Evolutionary conservation across 1,140 invertebrate species (phyloP).

Genomic region (Nylanderia fulva): DNA sequence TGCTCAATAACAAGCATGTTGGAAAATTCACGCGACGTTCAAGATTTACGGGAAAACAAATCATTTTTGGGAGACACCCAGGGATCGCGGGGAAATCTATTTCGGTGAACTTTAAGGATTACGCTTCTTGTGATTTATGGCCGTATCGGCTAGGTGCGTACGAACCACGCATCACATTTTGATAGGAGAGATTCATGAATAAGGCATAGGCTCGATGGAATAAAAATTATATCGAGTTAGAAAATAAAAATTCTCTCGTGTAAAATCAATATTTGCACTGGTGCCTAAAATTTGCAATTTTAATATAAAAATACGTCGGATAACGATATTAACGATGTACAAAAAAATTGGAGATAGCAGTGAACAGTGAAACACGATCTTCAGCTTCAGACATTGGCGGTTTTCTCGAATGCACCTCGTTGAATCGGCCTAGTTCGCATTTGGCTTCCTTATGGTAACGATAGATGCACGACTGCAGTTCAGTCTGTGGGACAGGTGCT

Average conservation of each 20-base stretch:
- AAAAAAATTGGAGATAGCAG: slow-evolving; percentile 29
- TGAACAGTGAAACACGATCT: slow-evolving; percentile 51
- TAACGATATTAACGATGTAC: too few relatives aligned
- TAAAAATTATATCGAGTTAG: slow-evolving; percentile 28
- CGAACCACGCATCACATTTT: slow-evolving; percentile 36
- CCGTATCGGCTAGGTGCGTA: slow-evolving; percentile 35
- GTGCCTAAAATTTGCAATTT: not conserved
- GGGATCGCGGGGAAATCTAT: slow-evolving; percentile 53
- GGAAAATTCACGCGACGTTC: slow-evolving; percentile 54
- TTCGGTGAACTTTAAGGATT: slow-evolving; percentile 51
- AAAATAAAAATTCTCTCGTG: not conserved
- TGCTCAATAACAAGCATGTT: slow-evolving; percentile 41
- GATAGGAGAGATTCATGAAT: slow-evolving; percentile 37
- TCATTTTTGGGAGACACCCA: slow-evolving; percentile 53
- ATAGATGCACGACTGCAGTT: slow-evolving; percentile 58
- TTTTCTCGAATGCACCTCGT: slow-evolving; percentile 56
- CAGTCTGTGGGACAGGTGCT: slow-evolving; percentile 43
- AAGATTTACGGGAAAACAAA: slow-evolving; percentile 68
- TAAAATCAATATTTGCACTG: not conserved
- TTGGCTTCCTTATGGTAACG: slow-evolving; percentile 79
- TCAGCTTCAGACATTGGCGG: slow-evolving; percentile 60
- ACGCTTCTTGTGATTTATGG: slow-evolving; percentile 55
- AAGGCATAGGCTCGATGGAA: slow-evolving; percentile 29
- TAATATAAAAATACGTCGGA: not conserved
- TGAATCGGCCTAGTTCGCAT: slow-evolving; percentile 79